Evolutionary conservation across 2,888 invertebrate genomes (phyloP).

Genomic region (Scotopteryx bipunctaria): DNA sequence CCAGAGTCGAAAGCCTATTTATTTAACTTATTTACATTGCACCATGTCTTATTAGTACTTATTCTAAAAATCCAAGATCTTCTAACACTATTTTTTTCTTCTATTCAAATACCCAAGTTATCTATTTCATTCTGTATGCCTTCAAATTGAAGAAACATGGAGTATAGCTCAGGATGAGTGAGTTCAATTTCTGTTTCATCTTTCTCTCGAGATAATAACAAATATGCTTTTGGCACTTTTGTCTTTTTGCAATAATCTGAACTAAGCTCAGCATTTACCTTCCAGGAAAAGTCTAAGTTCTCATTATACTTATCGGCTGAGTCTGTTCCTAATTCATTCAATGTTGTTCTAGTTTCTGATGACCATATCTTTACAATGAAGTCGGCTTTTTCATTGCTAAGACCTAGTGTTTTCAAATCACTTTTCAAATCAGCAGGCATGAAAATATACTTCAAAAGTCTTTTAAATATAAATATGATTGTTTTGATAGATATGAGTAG

Average conservation of each 20-base stretch:
- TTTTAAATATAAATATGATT: slow-evolving; percentile 64
- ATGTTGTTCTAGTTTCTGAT: slow-evolving; percentile 60
- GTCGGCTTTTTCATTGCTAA: slow-evolving; percentile 64
- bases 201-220: slow-evolving; percentile 49
- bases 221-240: slow-evolving; percentile 70
- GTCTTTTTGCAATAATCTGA: slow-evolving; percentile 68
- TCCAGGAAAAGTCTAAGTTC: slow-evolving; percentile 61
- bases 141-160: slow-evolving; percentile 72
- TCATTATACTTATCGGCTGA: slow-evolving; percentile 47
- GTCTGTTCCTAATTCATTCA: slow-evolving; percentile 59
- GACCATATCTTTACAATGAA: slow-evolving; percentile 72
- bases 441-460: slow-evolving; percentile 68
- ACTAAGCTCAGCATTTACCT: slow-evolving; percentile 73
- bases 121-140: slow-evolving; percentile 75
- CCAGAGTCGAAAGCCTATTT: too few species aligned
- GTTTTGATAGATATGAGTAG: slow-evolving; percentile 65
- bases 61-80: too few species aligned
- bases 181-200: slow-evolving; percentile 64
- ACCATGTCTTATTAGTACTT: too few species aligned
- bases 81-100: background rate
- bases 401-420: slow-evolving; percentile 60
- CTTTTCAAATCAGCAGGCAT: slow-evolving; percentile 69
- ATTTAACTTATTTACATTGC: too few species aligned
- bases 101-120: slow-evolving; percentile 50
- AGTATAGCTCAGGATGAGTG: slow-evolving; percentile 69